Percentiles rank a stretch among this genome's conserved stretches.
Conservation (phyloP, 2,888 invertebrate species). For the Tholera decimalis region DNA sequence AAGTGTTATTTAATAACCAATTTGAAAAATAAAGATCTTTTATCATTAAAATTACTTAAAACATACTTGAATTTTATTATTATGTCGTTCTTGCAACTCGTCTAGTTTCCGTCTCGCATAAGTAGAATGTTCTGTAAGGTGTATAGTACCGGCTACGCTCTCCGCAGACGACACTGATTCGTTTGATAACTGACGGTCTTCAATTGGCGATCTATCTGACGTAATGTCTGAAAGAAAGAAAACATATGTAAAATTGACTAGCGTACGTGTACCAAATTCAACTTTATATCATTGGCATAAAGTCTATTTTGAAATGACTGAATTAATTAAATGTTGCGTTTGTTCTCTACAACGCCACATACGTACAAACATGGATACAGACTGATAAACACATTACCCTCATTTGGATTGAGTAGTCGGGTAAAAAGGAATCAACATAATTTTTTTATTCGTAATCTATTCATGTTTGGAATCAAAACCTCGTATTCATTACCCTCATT, state of each 20-base stretch:
- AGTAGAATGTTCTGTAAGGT: conserved; percentile 96
- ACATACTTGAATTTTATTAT: conserved; percentile 95
- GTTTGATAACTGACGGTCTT: conserved; percentile 91
- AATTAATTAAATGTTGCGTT: too few relatives aligned
- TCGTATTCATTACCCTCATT: too few relatives aligned
- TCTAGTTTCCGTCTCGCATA: conserved; percentile 96
- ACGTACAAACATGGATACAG: too few relatives aligned
- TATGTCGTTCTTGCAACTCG: conserved; percentile 95
- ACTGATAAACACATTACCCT: too few relatives aligned
- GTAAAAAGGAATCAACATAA: too few relatives aligned
- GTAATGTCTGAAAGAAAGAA: conserved; percentile 80
- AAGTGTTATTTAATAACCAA: too few relatives aligned
- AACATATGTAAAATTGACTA: conserved; percentile 45
- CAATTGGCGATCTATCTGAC: conserved; percentile 87
- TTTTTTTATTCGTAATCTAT: too few relatives aligned
- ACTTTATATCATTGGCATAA: background rate
- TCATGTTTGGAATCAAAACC: too few relatives aligned
- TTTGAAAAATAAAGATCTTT: too few relatives aligned
- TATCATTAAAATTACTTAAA: too few relatives aligned
- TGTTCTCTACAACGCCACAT: too few relatives aligned
- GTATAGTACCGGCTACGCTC: conserved; percentile 86
- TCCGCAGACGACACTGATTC: conserved; percentile 90
- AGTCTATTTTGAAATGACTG: background rate
- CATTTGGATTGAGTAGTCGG: too few relatives aligned
- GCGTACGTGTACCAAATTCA: background rate